phyloP scores from a whole-genome alignment of 2,113 vertebrate genomes.

The Clinocottus analis region DNA sequence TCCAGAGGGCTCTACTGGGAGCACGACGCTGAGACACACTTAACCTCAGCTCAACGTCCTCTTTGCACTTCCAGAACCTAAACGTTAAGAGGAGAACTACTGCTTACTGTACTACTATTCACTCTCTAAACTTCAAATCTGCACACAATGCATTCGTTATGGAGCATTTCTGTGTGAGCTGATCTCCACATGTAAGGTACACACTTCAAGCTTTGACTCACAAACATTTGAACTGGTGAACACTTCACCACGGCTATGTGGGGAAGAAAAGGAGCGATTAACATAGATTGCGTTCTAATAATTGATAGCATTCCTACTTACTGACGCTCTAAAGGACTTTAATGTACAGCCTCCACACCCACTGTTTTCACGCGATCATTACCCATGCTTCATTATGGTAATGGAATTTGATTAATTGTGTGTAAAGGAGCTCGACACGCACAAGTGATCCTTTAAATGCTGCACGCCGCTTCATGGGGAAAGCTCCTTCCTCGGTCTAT shows the following conservation, averaged over 20 bases:
- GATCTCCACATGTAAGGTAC: background rate
- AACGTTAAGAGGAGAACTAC: background rate
- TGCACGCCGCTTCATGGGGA: background rate
- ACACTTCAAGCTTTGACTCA: background rate
- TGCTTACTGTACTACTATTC: background rate
- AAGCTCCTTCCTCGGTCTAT: conserved; percentile 1
- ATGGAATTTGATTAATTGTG: background rate
- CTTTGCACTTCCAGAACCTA: background rate
- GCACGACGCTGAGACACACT: background rate
- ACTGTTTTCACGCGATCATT: background rate
- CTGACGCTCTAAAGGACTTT: background rate
- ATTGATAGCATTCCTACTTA: no score
- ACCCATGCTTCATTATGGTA: background rate
- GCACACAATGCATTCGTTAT: background rate
- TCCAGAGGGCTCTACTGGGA: background rate
- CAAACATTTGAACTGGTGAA: no score
- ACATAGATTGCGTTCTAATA: no score
- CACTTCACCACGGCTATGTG: no score
- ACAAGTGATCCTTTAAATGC: conserved; percentile 15
- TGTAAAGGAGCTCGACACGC: background rate
- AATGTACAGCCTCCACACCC: background rate
- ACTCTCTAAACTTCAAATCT: background rate
- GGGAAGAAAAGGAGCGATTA: no score
- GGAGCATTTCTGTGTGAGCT: background rate
- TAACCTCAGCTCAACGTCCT: background rate